Conservation (phyloP, 64 coral and sea anemone genomes). For the Trachythela sp. region DNA sequence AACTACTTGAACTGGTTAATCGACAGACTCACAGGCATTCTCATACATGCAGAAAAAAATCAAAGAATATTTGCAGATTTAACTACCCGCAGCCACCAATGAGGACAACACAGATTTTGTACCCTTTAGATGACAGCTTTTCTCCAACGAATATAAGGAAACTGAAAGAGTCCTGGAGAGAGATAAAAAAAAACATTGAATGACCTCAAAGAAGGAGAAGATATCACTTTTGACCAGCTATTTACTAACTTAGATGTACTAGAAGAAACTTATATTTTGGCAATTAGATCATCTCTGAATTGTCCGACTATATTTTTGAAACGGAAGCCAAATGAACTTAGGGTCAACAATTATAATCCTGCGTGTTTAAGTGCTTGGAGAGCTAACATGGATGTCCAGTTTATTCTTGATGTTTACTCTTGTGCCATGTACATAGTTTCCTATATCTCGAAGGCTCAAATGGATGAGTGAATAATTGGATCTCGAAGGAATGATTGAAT, state of each 20-base stretch:
- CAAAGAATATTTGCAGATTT: not conserved
- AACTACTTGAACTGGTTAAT: not conserved
- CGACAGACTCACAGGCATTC: not conserved
- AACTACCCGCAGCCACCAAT: not conserved
- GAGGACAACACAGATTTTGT: not conserved
- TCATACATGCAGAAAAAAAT: not conserved
- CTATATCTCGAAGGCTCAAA: not conserved
- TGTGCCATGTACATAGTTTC: not conserved
- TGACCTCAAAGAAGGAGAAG: not conserved
- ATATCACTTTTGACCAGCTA: not conserved
- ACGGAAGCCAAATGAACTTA: not conserved
- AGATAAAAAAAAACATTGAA: not conserved
- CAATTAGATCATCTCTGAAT: not conserved
- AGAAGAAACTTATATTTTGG: not conserved
- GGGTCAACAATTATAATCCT: not conserved
- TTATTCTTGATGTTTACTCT: not conserved
- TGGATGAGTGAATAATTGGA: not conserved
- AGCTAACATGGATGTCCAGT: not conserved
- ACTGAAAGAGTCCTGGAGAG: not conserved
- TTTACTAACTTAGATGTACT: not conserved
- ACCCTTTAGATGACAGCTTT: not conserved
- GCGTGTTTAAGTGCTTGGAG: not conserved
- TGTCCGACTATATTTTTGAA: not conserved
- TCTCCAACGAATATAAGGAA: not conserved
- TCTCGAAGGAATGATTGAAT: not conserved